Percentiles rank a stretch among this genome's conserved stretches.
phyloP scores from a whole-genome alignment of 2,888 invertebrate genomes.

The Campopleginae sp. region DNA sequence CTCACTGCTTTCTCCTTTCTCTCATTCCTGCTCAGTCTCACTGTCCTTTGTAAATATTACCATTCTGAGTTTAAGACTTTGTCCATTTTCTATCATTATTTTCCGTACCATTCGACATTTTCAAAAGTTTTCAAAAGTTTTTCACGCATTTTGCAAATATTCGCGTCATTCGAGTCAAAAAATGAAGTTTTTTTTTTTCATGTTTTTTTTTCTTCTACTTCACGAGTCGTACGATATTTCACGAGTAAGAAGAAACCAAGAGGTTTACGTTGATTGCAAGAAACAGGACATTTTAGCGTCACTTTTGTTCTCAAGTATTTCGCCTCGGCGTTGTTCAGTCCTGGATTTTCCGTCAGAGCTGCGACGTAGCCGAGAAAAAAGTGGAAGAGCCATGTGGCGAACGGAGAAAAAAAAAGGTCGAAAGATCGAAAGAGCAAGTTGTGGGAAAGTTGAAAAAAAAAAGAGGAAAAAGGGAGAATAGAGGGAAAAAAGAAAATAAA shows the following conservation, averaged over 20 bases:
- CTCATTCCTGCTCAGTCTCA: background rate
- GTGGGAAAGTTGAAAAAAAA: conserved; percentile 6
- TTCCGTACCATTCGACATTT: background rate
- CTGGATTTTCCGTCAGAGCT: background rate
- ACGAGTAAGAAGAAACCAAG: conserved; percentile 37
- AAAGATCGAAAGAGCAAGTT: conserved; percentile 25
- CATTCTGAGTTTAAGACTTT: too few species aligned
- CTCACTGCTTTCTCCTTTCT: conserved; percentile 24
- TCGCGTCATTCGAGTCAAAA: too few species aligned
- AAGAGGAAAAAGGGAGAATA: conserved; percentile 8
- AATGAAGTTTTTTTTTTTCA: too few species aligned
- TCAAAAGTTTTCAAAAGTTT: background rate
- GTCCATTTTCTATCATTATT: background rate
- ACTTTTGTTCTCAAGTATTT: conserved; percentile 16
- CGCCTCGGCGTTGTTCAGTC: conserved; percentile 26
- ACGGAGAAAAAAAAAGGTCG: conserved; percentile 17
- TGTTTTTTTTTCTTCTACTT: too few species aligned
- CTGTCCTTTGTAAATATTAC: too few species aligned
- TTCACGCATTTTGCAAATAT: too few species aligned
- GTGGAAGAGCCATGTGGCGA: conserved; percentile 4
- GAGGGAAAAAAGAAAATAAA: conserved; percentile 31
- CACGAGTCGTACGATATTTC: background rate
- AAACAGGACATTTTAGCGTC: conserved; percentile 56
- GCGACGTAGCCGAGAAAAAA: background rate
- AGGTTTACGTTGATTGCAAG: background rate